phyloP scores from a whole-genome alignment of 2,797 vertebrate species.

The Anomalospiza imberbis region DNA sequence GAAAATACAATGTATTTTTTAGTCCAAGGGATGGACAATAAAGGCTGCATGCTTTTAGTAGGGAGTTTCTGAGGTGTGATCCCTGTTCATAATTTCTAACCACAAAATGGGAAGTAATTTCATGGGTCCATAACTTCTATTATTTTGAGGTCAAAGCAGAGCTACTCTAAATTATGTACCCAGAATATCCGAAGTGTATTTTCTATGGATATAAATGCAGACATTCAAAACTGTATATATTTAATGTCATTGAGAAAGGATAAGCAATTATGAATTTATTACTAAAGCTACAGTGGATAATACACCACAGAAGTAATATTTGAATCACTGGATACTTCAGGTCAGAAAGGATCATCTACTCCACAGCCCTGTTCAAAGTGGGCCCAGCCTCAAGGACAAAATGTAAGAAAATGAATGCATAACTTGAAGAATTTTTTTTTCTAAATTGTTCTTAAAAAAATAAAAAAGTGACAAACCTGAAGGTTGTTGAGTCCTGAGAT shows the following conservation, averaged over 20 bases:
- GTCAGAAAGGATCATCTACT: neutral
- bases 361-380: neutral
- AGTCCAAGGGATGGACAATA: neutral
- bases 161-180: neutral
- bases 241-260: constrained; percentile 3
- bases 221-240: neutral
- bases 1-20: neutral
- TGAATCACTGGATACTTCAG: neutral
- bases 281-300: neutral
- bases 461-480: neutral
- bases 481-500: neutral
- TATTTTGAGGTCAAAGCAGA: constrained; percentile 24
- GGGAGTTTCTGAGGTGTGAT: neutral
- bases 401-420: neutral
- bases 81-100: neutral
- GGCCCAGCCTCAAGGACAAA: neutral
- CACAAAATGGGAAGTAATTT: neutral
- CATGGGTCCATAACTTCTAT: neutral
- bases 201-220: neutral
- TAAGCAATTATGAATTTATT: constrained; percentile 38
- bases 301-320: neutral
- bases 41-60: neutral
- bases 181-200: neutral
- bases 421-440: neutral
- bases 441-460: neutral